Percentiles rank a stretch among this genome's conserved stretches.
Conservation (phyloP, 2,797 vertebrate species). For the Onychomys arenicola region DNA sequence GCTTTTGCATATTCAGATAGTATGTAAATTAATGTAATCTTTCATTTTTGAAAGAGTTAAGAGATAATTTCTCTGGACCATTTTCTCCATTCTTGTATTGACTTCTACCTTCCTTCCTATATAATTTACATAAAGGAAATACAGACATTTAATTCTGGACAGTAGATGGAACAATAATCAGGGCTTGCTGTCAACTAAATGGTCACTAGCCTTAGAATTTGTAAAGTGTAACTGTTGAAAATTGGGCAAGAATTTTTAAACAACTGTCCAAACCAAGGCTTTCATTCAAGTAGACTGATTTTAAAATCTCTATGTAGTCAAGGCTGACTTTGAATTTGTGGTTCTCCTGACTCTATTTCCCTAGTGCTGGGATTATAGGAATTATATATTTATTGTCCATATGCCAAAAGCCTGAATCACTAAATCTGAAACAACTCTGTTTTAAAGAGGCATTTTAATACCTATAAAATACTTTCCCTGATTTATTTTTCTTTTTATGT, state of each 20-base stretch:
- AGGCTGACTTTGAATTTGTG: not conserved
- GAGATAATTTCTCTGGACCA: constrained; percentile 53
- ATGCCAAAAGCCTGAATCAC: not conserved
- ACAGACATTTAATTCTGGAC: not conserved
- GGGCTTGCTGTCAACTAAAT: constrained; percentile 36
- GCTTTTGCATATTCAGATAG: constrained; percentile 66
- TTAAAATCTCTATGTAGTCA: not conserved
- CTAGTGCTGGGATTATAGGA: not conserved
- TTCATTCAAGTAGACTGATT: not conserved
- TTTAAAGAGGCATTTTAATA: not conserved
- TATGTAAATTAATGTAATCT: constrained; percentile 73
- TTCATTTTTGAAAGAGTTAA: constrained; percentile 71
- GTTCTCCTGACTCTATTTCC: not conserved
- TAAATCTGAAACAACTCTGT: not conserved
- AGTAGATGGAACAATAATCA: not conserved
- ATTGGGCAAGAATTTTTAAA: constrained; percentile 33
- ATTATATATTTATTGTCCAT: not conserved
- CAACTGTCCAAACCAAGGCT: constrained; percentile 6
- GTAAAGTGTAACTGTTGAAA: not conserved
- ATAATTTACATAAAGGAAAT: constrained; percentile 45
- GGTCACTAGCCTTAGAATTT: not conserved
- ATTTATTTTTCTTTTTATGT: not conserved
- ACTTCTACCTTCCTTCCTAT: not conserved
- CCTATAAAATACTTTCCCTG: not conserved
- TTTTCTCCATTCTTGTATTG: constrained; percentile 40